Percentiles rank a stretch among this genome's conserved stretches.
These are phyloP conservation scores for Microchrysa polita DNA, from an alignment of 2,888 invertebrate genomes.

Conservation along the genomic window DNA sequence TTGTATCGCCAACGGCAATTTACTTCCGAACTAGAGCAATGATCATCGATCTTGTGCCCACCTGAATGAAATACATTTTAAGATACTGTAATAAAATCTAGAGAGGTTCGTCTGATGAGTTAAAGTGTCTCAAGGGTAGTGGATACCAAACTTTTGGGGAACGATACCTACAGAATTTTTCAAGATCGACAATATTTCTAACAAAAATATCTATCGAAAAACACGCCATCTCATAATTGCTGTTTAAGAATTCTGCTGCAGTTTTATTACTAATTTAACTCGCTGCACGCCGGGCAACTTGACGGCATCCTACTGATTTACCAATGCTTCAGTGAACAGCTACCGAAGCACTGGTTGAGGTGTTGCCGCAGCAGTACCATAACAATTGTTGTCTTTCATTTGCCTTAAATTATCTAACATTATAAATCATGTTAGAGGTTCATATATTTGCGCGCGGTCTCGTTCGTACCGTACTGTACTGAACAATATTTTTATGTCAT, in stretches of 20 bases:
- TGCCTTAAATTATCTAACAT: slow-evolving; percentile 43
- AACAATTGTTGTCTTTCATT: slow-evolving; percentile 32
- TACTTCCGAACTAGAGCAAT: slow-evolving; percentile 43
- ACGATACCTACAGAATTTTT: background rate
- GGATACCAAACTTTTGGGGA: background rate
- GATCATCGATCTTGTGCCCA: slow-evolving; percentile 44
- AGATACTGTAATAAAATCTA: slow-evolving; percentile 36
- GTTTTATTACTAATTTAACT: too few relatives aligned
- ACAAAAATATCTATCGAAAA: too few relatives aligned
- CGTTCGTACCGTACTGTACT: slow-evolving; percentile 19
- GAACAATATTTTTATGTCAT: slow-evolving; percentile 35
- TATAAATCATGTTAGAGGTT: slow-evolving; percentile 37
- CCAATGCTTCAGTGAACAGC: background rate
- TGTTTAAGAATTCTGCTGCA: too few relatives aligned
- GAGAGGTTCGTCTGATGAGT: background rate
- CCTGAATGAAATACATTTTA: slow-evolving; percentile 36
- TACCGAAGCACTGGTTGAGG: slow-evolving; percentile 1
- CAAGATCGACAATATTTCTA: background rate
- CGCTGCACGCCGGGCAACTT: too few relatives aligned
- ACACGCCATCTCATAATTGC: too few relatives aligned
- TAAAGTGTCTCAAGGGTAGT: slow-evolving; percentile 5
- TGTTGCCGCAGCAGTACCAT: slow-evolving; percentile 13
- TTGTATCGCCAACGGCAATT: slow-evolving; percentile 41
- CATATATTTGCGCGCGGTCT: slow-evolving; percentile 34
- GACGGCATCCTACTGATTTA: too few relatives aligned